These are phyloP conservation scores for Clarias fuscus DNA, from an alignment of 2,797 vertebrate genomes.

Conservation along the genomic window DNA sequence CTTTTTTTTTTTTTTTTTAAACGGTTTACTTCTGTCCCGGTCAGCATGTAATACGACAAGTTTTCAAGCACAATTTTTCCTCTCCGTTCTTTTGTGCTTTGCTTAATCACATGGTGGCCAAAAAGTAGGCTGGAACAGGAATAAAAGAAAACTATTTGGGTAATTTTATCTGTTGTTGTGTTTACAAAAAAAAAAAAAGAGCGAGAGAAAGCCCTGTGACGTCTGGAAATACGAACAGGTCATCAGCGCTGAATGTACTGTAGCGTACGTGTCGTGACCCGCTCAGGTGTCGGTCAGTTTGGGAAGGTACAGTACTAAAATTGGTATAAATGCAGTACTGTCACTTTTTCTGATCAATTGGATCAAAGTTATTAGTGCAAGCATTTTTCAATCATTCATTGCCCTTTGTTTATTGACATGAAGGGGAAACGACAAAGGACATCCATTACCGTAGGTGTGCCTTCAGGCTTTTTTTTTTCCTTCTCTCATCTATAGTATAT, in stretches of 20 bases:
- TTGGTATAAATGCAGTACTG: neutral
- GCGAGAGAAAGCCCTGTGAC: neutral
- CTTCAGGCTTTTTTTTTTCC: neutral
- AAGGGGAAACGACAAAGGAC: neutral
- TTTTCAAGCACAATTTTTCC: slow-evolving; percentile 34
- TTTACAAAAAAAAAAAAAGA: neutral
- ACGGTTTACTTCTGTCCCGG: slow-evolving; percentile 63
- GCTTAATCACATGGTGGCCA: slow-evolving; percentile 13
- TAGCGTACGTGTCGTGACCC: neutral
- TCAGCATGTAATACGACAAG: slow-evolving; percentile 54
- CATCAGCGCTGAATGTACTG: neutral
- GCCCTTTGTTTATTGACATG: neutral
- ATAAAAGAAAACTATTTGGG: slow-evolving; percentile 42
- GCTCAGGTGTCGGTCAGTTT: neutral
- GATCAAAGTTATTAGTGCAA: neutral
- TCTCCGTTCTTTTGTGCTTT: neutral
- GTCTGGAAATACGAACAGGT: neutral
- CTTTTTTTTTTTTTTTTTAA: slow-evolving; percentile 42
- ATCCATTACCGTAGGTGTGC: neutral
- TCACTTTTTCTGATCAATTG: neutral
- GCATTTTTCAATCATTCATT: neutral
- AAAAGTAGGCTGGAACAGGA: slow-evolving; percentile 36
- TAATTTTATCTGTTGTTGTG: slow-evolving; percentile 6
- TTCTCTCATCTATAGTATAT: no score
- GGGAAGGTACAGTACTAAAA: neutral